A percentile compares a stretch with the other conserved stretches of the same genome.
Conservation (phyloP, 2,113 vertebrate genomes). For the Isurus oxyrinchus region DNA sequence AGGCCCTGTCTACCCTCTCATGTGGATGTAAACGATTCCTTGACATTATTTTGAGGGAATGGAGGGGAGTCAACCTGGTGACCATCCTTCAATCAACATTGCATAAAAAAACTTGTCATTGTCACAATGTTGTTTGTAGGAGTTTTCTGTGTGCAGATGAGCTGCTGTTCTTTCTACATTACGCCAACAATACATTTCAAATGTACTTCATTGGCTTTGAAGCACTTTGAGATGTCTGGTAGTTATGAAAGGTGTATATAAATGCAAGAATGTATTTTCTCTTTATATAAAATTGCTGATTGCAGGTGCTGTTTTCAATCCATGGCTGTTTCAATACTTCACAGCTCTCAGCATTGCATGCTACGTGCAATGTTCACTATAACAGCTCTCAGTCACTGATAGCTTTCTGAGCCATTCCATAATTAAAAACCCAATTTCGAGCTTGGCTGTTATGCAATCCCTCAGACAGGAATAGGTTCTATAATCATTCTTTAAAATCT, state of each 20-base stretch:
- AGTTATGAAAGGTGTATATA: background rate
- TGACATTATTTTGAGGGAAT: too few relatives aligned
- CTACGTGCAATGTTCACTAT: background rate
- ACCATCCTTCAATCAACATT: background rate
- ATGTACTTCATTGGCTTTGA: background rate
- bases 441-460: background rate
- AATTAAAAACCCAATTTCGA: background rate
- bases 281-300: background rate
- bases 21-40: background rate
- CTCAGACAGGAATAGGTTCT: background rate
- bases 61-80: too few relatives aligned
- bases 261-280: background rate
- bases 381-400: background rate
- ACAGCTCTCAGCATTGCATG: background rate
- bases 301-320: background rate
- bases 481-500: background rate
- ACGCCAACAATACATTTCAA: background rate
- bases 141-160: too few relatives aligned
- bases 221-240: background rate
- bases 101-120: background rate
- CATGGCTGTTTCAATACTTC: background rate
- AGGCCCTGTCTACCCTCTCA: background rate
- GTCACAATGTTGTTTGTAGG: too few relatives aligned
- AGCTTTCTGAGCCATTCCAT: background rate
- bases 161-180: too few relatives aligned